Evolutionary conservation across 2,797 vertebrate species (phyloP), one percentile per base, ranked within the genome.

Genomic region (Alexandromys oeconomus): DNA sequence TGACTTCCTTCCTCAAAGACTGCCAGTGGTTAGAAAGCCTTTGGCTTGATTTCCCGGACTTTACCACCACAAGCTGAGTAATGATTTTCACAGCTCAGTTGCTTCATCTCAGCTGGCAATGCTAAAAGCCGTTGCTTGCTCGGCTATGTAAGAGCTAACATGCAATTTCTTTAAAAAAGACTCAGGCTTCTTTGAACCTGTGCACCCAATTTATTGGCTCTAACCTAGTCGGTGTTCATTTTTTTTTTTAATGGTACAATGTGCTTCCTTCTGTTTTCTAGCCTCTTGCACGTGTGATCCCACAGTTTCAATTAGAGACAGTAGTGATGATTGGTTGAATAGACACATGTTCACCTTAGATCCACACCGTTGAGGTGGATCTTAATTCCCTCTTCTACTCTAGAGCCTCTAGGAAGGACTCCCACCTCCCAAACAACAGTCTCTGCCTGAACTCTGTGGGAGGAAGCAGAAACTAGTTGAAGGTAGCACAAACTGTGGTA

Each of bases 1-100:
- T 84, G 48, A 89, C 51, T 93, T 93, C 59, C 34, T 94, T 93
- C 57, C 29, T 94, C 61, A 76, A 71, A 89, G 78, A 71, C 57
- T 93, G 86, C 87, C 95, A 93, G 96, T 97, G 94, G 96, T 98
- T 98, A 97, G 92, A 77, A 97, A 97, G 94, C 92, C 84, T 91
- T 97, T 96, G 94, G 61, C 78, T 97, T 97, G 94, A 92, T 96
- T 98, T 98, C 89, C 87, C 25, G 92, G 76, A 79, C 96, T 93
- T 96, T 96, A 96, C 93, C 82, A 57, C 73, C 96, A 97, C 71
- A 94, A 93, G 82, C 93, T 85, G 84, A 97, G 65, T 96, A 94
- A 97, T 97, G 95, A 90, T 97, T 96, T 95, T 98, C 96, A 69
- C 74, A 96, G 87, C 27, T 79, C 88, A 87, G 29, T 59, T 87